phyloP scores from a whole-genome alignment of 2,797 vertebrate species.

The Echiichthys vipera region DNA sequence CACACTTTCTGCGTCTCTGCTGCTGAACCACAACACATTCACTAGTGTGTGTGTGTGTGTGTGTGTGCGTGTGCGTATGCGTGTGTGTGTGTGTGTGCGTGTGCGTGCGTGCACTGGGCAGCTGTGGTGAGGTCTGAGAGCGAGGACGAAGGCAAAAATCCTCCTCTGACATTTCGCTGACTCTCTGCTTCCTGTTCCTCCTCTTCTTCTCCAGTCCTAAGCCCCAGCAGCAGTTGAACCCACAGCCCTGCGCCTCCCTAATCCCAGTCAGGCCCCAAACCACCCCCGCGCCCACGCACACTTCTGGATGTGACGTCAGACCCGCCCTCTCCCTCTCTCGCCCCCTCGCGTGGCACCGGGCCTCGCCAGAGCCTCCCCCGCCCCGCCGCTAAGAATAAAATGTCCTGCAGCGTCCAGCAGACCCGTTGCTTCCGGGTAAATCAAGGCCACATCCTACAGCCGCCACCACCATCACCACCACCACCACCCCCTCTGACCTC shows the following conservation, averaged over 20 bases:
- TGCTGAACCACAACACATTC: slow-evolving; percentile 47
- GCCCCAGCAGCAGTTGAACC: slow-evolving; percentile 63
- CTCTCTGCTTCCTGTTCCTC: slow-evolving; percentile 48
- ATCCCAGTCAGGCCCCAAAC: slow-evolving; percentile 69
- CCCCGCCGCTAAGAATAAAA: slow-evolving; percentile 74
- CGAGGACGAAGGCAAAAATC: slow-evolving; percentile 26
- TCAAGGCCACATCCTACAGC: slow-evolving; percentile 66
- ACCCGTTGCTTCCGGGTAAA: slow-evolving; percentile 63
- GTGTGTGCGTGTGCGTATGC: slow-evolving; percentile 24
- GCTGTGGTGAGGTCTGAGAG: slow-evolving; percentile 54
- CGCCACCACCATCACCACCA: background rate
- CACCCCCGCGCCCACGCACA: slow-evolving; percentile 62
- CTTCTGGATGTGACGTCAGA: slow-evolving; percentile 63
- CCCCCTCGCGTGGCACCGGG: slow-evolving; percentile 62
- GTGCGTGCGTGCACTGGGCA: slow-evolving; percentile 21
- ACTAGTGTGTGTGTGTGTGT: slow-evolving; percentile 35
- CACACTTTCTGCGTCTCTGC: slow-evolving; percentile 20
- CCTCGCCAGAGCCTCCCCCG: slow-evolving; percentile 62
- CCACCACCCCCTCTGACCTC: slow-evolving; percentile 42
- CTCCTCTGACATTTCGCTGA: slow-evolving; percentile 63
- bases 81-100: slow-evolving; percentile 37
- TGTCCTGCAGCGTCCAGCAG: slow-evolving; percentile 31
- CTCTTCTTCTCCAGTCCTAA: slow-evolving; percentile 33
- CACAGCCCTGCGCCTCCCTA: slow-evolving; percentile 64
- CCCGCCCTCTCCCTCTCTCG: slow-evolving; percentile 59